Evolutionary conservation across 2,113 vertebrate species (phyloP), one percentile per base, ranked within the genome.

Genomic region (Tragelaphus buxtoni): DNA sequence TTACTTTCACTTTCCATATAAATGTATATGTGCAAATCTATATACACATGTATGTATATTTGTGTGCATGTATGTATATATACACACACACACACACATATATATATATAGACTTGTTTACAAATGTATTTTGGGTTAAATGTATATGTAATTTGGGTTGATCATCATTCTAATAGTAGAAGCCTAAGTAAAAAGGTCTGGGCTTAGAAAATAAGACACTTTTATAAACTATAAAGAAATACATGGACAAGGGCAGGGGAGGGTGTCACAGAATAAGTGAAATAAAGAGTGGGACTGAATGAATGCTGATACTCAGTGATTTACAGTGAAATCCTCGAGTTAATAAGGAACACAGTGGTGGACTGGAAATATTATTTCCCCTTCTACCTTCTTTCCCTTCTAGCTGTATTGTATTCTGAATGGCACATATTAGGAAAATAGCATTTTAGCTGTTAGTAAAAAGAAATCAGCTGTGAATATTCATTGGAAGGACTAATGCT

Each of bases 51-150:
- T 9, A 16, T 20, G 9, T 47, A 74, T 42, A 65, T 49, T 10
- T 56, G 14, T 14, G 45, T 55, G 30, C 2, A 16, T 20, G 10
- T 2, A 53, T 30, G 65, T 14, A 17, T n/a, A 3, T 11, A 12
- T 1, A n/a, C 8, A 4, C 1, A n/a, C 1, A 11, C 8, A 16
- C 32, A 35, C 7, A 12, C 9, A 2, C 35, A n/a, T 5, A 30
- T 14, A 14, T 6, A 30, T 5, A 74, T 55, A 90, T 3, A 74
- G 53, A 17, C 49, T 81, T 55, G 79, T 55, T 81, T 81, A 39
- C 79, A 55, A 55, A 53, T 28, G 11, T 53, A 77, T 92, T 79
- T 60, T 82, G 56, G 53, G n/a, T 24, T 84, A 84, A 51, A 26
- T 35, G 6, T 22, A 10, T 24, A 45, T 56, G 24, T 39, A 72